Percentiles rank a stretch among this genome's conserved stretches.
phyloP scores from a whole-genome alignment of 2,113 vertebrate species.

The Genyomyrus donnyi region DNA sequence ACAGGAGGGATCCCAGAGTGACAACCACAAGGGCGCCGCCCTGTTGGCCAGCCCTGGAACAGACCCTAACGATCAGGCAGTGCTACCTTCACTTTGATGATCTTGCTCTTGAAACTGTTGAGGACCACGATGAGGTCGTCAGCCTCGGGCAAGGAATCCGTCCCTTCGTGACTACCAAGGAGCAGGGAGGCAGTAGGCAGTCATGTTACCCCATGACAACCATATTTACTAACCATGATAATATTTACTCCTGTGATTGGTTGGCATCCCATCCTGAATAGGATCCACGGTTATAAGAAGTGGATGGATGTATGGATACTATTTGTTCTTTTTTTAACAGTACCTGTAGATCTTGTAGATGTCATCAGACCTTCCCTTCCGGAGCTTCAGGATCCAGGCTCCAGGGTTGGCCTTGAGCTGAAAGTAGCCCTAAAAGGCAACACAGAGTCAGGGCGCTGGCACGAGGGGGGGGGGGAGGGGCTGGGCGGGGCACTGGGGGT shows the following conservation, averaged over 20 bases:
- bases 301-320: not conserved
- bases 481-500: not conserved
- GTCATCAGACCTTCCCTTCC: constrained; percentile 92
- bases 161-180: constrained; percentile 81
- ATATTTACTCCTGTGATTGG: not conserved
- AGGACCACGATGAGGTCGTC: constrained; percentile 81
- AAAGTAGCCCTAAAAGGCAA: constrained; percentile 78
- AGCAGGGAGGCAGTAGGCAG: not conserved
- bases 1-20: not conserved
- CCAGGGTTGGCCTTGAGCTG: constrained; percentile 97
- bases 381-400: constrained; percentile 83
- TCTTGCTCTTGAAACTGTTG: constrained; percentile 92
- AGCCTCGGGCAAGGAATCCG: constrained; percentile 83
- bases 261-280: not conserved
- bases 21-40: not conserved
- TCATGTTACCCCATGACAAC: not conserved
- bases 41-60: not conserved
- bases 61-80: not conserved
- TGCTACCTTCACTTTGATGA: constrained; percentile 91
- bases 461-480: not conserved
- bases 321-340: not conserved
- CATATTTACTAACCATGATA: not conserved
- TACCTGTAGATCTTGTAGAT: constrained; percentile 98
- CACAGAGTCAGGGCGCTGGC: not conserved
- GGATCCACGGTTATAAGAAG: not conserved